Percentiles rank a stretch among this genome's conserved stretches.
phyloP scores from a whole-genome alignment of 2,888 invertebrate genomes.

The Andrena chrysosceles region DNA sequence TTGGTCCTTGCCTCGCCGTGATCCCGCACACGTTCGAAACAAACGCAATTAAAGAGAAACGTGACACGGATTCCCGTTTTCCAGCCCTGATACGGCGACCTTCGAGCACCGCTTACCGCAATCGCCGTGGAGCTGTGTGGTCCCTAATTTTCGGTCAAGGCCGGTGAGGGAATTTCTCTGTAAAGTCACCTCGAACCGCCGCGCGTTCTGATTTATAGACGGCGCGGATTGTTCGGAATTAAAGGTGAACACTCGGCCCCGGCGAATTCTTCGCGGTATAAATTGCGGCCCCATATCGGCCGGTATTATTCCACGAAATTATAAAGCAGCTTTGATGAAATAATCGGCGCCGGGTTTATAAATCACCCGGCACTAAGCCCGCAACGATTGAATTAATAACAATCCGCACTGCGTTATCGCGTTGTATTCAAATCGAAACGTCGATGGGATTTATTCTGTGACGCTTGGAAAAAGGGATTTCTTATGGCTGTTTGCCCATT shows the following conservation, averaged over 20 bases:
- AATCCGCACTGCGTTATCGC: conserved; percentile 30
- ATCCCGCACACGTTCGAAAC: conserved; percentile 56
- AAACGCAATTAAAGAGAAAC: conserved; percentile 74
- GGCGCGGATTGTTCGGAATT: background rate
- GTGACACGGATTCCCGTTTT: conserved; percentile 50
- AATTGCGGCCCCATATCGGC: background rate
- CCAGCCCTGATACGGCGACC: conserved; percentile 7
- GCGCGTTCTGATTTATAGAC: conserved; percentile 4
- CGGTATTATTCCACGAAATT: conserved; percentile 27
- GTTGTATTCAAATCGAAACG: background rate
- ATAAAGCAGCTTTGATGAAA: conserved; percentile 43
- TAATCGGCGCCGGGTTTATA: conserved; percentile 39
- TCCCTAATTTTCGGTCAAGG: conserved; percentile 49
- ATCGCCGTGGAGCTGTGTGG: background rate
- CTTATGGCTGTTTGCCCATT: background rate
- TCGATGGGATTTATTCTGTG: conserved; percentile 8
- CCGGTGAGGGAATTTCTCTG: conserved; percentile 8
- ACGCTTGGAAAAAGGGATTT: background rate
- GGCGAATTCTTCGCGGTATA: conserved; percentile 24
- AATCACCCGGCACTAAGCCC: conserved; percentile 30
- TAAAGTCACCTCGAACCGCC: background rate
- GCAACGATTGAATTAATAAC: conserved; percentile 49
- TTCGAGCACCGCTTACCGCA: conserved; percentile 11
- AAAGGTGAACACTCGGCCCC: background rate
- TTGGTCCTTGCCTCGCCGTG: background rate